Base-by-base conservation (phyloP, 2,888 invertebrate genomes). In the Carabus problematicus region DNA sequence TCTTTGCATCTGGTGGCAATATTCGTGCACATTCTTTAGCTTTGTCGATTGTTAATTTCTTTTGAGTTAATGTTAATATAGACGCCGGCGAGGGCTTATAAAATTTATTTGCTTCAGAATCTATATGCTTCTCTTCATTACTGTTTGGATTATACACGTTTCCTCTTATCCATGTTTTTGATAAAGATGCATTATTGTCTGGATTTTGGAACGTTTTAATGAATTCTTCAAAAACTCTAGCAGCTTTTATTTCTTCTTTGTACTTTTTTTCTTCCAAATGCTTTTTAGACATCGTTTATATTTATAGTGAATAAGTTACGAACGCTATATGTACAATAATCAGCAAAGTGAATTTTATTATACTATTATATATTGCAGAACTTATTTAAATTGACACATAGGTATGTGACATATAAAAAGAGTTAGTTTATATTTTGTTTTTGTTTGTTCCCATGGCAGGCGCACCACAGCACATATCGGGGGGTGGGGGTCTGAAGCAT, bases 191-290 rank as follows among this genome's bases (percentile, higher is more conserved):
- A 52, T 92, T 89, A 64, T 86, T 85, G 60, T 87, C 87, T 0
- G 91, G 89, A 0, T 88, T 94, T 86, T 96, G 95, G 82, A 98
- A 98, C 1, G 96, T 95, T 73, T 94, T 94, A 62, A 98, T 94
- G 86, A 97, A 98, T 81, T 98, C 97, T 84, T 97, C 93, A 81
- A 95, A 97, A 0, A 92, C 93, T 82, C 92, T 90, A 71, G 94
- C 94, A 0, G 92, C 94, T 82, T 92, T 92, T 77, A 94, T 92
- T 77, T 94, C 93, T 77, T 93, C 92, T 75, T 91, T 90, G 79
- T 92, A 92, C 72, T 89, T 87, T 72, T 90, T 87, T 72, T 93
- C 92, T 77, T 93, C 93, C n/a, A 90, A 79, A 79, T 92, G 91
- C 75, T 88, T 90, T 78, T 92, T 91, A 14, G 91, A 89, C 74